Evolutionary conservation across 2,888 invertebrate species (phyloP).

Genomic region (Leucoma salicis): DNA sequence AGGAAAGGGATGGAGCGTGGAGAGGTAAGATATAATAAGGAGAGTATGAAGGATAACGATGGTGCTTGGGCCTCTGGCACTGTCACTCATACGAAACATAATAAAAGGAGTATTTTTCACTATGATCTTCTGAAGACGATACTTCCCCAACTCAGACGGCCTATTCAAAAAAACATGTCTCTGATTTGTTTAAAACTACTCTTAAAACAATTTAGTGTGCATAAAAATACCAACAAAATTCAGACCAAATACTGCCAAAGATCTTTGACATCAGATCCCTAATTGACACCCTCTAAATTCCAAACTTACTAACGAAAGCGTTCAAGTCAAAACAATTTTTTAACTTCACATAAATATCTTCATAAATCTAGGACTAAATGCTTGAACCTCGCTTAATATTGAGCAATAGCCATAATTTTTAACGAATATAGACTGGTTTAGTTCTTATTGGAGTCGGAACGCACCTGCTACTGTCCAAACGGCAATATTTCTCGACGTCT

Average conservation of each 20-base stretch:
- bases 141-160: too few relatives aligned
- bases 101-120: too few relatives aligned
- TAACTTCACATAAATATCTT: constrained; percentile 21
- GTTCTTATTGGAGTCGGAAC: constrained; percentile 52
- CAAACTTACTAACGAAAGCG: constrained; percentile 16
- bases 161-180: too few relatives aligned
- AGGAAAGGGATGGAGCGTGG: too few relatives aligned
- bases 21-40: too few relatives aligned
- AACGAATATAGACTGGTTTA: constrained; percentile 41
- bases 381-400: constrained; percentile 39
- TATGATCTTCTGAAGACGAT: too few relatives aligned
- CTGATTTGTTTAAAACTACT: too few relatives aligned
- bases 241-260: constrained; percentile 7
- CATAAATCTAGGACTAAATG: constrained; percentile 32
- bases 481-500: constrained; percentile 60
- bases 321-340: constrained; percentile 27
- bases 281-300: constrained; percentile 11
- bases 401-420: constrained; percentile 48
- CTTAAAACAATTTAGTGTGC: too few relatives aligned
- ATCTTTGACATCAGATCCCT: constrained; percentile 9
- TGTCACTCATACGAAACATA: too few relatives aligned
- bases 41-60: too few relatives aligned
- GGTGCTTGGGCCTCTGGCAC: too few relatives aligned
- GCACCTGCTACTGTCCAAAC: constrained; percentile 60
- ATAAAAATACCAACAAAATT: constrained; percentile 3